Evolutionary conservation across 1,140 invertebrate genomes (phyloP), one percentile per base, ranked within the genome.

Genomic region (Rhopalosiphum padi): DNA sequence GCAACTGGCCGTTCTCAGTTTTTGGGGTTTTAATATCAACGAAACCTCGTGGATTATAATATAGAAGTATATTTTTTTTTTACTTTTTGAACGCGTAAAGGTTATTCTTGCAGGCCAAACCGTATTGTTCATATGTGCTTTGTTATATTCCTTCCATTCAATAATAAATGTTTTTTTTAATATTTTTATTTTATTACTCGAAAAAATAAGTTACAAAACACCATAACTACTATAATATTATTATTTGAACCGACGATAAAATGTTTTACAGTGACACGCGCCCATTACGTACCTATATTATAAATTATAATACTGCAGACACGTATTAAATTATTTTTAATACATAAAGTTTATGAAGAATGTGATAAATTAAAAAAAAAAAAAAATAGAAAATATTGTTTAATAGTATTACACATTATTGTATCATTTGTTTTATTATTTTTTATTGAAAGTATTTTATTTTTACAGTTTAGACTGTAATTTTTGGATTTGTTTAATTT

Each of bases 21-120:
- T 92, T 92, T 51, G 68, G 91, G 91, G 46, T 83, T 92, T 92
- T 53, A 92, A 82, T 46, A 46, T 85, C 60, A 77, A 68, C 60
- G 60, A 43, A 82, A 77, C 89, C 90, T 46, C 46, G n/a, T 23
- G 91, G 91, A 92, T 92, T 92, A 83, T 41, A 89, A 83, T 41
- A 89, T 37, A 55, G 35, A 89, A 89, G n/a, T 35, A 51, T n/a
- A 51, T 18, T 35, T 51, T 35, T 88, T 51, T 88, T 89, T 89
- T 89, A 23, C 7, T 37, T 53, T 51, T 22, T 23, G 22, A 30
- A 46, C 0, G 35, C 30, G 46, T 87, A 37, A 89, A 89, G 18
- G 87, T 89, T 89, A 89, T 53, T 37, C 87, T 89, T 35, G 48
- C n/a, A 15, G 87, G 48, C 87, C 6, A 89, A 35, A 89, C 37